phyloP scores from a whole-genome alignment of 2,113 vertebrate genomes.

The Halichoerus grypus region DNA sequence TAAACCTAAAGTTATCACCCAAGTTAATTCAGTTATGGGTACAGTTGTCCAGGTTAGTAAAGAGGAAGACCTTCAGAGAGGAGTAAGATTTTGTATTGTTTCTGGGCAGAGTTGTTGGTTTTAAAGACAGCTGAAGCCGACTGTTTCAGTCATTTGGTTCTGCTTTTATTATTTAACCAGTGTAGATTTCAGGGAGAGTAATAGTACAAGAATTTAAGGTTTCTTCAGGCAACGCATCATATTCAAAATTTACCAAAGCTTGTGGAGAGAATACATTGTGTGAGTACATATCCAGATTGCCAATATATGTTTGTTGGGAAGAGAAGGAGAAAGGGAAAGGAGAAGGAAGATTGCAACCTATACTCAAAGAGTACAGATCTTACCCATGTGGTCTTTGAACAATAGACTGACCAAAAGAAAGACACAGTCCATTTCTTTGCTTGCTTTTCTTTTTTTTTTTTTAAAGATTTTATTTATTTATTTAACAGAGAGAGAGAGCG shows the following conservation, averaged over 20 bases:
- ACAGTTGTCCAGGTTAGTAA: not conserved
- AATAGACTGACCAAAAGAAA: not conserved
- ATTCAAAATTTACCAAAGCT: not conserved
- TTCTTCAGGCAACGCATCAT: not conserved
- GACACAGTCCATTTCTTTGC: not conserved
- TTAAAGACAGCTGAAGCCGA: not conserved
- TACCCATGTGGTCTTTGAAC: not conserved
- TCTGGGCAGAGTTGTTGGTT: not conserved
- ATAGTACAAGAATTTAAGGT: not conserved
- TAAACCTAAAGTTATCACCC: not conserved
- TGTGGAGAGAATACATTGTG: not conserved
- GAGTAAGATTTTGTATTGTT: not conserved
- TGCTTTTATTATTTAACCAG: not conserved
- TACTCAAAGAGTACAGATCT: not conserved
- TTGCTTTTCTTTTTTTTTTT: not conserved
- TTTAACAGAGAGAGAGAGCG: no score
- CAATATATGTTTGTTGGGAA: not conserved
- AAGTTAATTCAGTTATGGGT: not conserved
- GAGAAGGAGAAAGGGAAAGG: not conserved
- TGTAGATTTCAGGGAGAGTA: not conserved
- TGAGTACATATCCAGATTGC: not conserved
- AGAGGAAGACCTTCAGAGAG: not conserved
- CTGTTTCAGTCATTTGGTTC: not conserved
- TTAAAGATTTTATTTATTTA: no score
- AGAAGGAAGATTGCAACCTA: not conserved